A percentile compares a stretch with the other conserved stretches of the same genome.
These are phyloP conservation scores for Lordiphosa fenestrarum DNA, from an alignment of 2,888 invertebrate species.

Conservation along the genomic window DNA sequence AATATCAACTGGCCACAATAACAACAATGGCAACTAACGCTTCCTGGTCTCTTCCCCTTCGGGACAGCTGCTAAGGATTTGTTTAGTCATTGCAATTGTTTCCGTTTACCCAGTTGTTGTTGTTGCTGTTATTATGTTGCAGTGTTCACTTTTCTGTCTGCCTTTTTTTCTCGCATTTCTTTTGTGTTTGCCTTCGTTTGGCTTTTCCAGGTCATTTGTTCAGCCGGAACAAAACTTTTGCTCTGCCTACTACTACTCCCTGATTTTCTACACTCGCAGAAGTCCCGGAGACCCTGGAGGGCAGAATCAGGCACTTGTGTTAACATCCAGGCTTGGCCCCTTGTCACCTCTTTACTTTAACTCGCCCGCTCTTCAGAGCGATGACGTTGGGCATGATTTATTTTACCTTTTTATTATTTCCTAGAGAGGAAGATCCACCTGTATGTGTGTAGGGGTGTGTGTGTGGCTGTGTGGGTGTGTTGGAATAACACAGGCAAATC, in stretches of 20 bases:
- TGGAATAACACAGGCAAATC: conserved; percentile 19
- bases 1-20: conserved; percentile 51
- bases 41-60: conserved; percentile 24
- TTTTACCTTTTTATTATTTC: conserved; percentile 30
- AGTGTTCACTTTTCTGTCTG: conserved; percentile 33
- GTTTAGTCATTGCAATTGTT: conserved; percentile 72
- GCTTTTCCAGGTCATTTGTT: conserved; percentile 72
- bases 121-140: conserved; percentile 31
- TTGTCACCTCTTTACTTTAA: conserved; percentile 7
- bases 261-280: conserved; percentile 4
- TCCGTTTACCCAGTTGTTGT: conserved; percentile 51
- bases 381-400: conserved; percentile 60
- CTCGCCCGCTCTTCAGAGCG: conserved; percentile 31
- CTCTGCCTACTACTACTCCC: conserved; percentile 8
- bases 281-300: neutral
- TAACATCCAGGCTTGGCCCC: conserved; percentile 11
- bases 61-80: conserved; percentile 69
- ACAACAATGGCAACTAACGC: conserved; percentile 27
- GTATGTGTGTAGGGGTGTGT: too few relatives aligned
- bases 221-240: conserved; percentile 52
- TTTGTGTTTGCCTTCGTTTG: conserved; percentile 64
- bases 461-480: too few relatives aligned
- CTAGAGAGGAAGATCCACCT: too few relatives aligned
- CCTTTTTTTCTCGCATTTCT: conserved; percentile 50
- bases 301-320: conserved; percentile 5